Percentiles rank a stretch among this genome's conserved stretches.
Conservation (phyloP, 2,797 vertebrate species). For the Manis pentadactyla region DNA sequence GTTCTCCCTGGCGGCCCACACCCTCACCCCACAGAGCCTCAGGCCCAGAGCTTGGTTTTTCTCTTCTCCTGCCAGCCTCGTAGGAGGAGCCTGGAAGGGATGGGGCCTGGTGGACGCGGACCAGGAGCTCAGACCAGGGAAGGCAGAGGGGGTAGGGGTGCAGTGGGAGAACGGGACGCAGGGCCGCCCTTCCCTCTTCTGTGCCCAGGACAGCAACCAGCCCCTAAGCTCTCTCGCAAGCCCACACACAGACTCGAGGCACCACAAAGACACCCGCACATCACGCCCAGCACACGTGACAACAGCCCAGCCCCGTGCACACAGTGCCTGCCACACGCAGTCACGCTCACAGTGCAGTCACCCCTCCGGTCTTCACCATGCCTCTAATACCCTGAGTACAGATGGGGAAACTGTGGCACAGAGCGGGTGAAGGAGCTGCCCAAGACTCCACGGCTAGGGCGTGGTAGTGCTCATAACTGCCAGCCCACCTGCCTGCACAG, state of each 20-base stretch:
- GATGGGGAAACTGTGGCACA: not conserved
- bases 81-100: conserved; percentile 9
- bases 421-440: not conserved
- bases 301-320: too few species aligned
- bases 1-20: conserved; percentile 73
- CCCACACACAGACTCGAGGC: not conserved
- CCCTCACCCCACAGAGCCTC: conserved; percentile 58
- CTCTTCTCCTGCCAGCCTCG: not conserved
- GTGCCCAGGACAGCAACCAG: not conserved
- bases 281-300: too few species aligned
- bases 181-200: not conserved
- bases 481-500: too few species aligned
- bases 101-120: not conserved
- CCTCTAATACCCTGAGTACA: not conserved
- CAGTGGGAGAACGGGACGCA: not conserved
- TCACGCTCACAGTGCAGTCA: conserved; percentile 11
- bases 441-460: not conserved
- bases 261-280: not conserved
- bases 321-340: not conserved
- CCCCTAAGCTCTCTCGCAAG: not conserved
- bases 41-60: not conserved
- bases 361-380: not conserved
- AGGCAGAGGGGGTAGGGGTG: not conserved
- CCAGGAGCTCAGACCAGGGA: too few species aligned
- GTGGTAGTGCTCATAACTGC: not conserved